Evolutionary conservation across 64 coral and sea anemone genomes (phyloP).

Genomic region (Actinia equina): DNA sequence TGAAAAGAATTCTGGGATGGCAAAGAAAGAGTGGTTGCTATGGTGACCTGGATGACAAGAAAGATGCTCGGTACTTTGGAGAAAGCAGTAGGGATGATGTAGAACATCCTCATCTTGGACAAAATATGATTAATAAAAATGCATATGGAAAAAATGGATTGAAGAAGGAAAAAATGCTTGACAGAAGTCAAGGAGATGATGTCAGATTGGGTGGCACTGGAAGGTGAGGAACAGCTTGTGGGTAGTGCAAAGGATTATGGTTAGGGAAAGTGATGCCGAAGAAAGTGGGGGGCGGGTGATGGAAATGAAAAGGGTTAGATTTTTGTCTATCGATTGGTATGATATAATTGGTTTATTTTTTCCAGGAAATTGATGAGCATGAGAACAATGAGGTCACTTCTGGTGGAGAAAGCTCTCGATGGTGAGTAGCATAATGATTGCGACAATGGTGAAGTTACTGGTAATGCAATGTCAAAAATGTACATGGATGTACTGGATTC

Average conservation of each 20-base stretch:
- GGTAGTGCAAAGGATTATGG: too few relatives aligned
- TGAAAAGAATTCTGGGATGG: constrained; percentile 76
- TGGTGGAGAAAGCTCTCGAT: constrained; percentile 66
- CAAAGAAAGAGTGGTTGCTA: constrained; percentile 84
- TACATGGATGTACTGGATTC: too few relatives aligned
- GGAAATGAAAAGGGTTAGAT: not conserved
- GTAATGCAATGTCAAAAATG: too few relatives aligned
- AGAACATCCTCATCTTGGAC: not conserved
- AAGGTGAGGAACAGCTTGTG: not conserved
- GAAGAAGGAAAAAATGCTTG: not conserved
- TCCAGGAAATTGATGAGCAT: constrained; percentile 73
- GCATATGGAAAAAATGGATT: not conserved
- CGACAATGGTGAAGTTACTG: too few relatives aligned
- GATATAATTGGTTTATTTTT: not conserved
- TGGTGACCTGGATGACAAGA: constrained; percentile 21
- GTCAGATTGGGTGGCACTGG: not conserved
- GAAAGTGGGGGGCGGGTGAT: not conserved
- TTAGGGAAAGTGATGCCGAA: too few relatives aligned
- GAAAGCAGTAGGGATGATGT: not conserved
- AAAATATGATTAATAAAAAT: not conserved
- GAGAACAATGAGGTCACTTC: constrained; percentile 72
- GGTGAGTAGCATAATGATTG: constrained; percentile 24
- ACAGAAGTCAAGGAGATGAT: not conserved
- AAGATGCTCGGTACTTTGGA: not conserved
- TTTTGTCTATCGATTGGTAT: not conserved